phyloP scores from a whole-genome alignment of 2,797 vertebrate species.

The Tenualosa thibaudeaui region DNA sequence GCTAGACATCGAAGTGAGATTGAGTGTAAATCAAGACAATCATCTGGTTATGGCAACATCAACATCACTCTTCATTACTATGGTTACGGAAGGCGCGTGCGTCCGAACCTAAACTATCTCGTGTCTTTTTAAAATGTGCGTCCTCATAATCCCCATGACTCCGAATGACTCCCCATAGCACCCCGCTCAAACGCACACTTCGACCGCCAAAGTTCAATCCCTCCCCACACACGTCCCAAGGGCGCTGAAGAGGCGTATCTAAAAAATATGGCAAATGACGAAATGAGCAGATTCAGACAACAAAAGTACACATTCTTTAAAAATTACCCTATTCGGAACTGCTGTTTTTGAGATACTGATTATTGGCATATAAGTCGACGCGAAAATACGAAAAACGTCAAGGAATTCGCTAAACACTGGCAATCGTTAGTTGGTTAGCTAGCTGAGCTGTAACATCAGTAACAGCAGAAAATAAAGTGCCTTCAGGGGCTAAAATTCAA shows the following conservation, averaged over 20 bases:
- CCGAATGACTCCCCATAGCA: constrained; percentile 29
- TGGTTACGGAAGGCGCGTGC: constrained; percentile 43
- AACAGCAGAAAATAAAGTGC: too few species aligned
- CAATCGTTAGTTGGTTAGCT: too few species aligned
- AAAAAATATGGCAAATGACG: not conserved
- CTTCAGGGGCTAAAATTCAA: too few species aligned
- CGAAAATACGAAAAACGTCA: too few species aligned
- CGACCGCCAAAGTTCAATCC: constrained; percentile 56
- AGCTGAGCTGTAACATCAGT: too few species aligned
- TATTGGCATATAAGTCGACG: too few species aligned
- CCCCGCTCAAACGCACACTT: constrained; percentile 54
- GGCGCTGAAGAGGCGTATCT: not conserved
- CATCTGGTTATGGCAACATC: constrained; percentile 35
- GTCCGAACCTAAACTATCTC: not conserved
- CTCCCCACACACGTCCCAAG: not conserved
- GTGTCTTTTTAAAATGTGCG: constrained; percentile 34
- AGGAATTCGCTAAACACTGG: too few species aligned
- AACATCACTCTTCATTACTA: constrained; percentile 51
- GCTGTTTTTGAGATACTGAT: too few species aligned
- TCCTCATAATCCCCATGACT: constrained; percentile 27
- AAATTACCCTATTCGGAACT: too few species aligned
- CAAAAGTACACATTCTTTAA: not conserved
- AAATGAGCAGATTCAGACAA: not conserved
- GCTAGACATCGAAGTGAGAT: too few species aligned
- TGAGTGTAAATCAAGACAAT: not conserved